Evolutionary conservation across 2,888 invertebrate species (phyloP).

Genomic region (Plusia festucae): DNA sequence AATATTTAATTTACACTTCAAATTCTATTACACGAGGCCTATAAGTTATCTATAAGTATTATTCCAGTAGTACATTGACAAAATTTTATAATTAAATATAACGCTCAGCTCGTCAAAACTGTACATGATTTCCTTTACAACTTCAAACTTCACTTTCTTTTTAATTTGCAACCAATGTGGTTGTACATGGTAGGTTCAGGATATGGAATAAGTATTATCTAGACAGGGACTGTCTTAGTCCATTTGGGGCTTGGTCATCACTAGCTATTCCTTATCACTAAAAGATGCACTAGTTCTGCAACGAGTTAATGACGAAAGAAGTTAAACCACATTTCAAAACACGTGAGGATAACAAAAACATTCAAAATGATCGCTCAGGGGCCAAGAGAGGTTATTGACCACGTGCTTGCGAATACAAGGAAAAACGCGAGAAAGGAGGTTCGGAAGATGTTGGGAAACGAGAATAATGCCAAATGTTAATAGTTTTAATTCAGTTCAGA

Average conservation of each 20-base stretch:
- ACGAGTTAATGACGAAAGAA: not conserved
- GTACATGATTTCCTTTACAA: too few relatives aligned
- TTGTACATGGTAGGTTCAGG: too few relatives aligned
- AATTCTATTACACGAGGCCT: slow-evolving; percentile 1
- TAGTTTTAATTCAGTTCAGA: too few relatives aligned
- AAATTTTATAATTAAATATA: too few relatives aligned
- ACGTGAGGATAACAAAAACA: not conserved
- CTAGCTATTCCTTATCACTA: too few relatives aligned
- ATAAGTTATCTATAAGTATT: not conserved
- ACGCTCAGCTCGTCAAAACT: too few relatives aligned
- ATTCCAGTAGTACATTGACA: too few relatives aligned
- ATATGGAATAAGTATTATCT: too few relatives aligned
- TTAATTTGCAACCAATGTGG: not conserved
- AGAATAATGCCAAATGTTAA: not conserved
- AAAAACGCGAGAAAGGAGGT: not conserved
- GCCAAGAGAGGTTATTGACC: not conserved
- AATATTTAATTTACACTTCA: not conserved
- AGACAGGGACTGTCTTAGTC: too few relatives aligned
- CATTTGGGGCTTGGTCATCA: too few relatives aligned
- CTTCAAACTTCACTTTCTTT: not conserved
- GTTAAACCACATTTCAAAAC: not conserved
- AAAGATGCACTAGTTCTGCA: not conserved
- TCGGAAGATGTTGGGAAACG: not conserved
- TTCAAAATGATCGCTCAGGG: not conserved
- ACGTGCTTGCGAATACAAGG: not conserved